Base-by-base conservation (phyloP, 64 coral and sea anemone genomes). In the Orbicella faveolata region DNA sequence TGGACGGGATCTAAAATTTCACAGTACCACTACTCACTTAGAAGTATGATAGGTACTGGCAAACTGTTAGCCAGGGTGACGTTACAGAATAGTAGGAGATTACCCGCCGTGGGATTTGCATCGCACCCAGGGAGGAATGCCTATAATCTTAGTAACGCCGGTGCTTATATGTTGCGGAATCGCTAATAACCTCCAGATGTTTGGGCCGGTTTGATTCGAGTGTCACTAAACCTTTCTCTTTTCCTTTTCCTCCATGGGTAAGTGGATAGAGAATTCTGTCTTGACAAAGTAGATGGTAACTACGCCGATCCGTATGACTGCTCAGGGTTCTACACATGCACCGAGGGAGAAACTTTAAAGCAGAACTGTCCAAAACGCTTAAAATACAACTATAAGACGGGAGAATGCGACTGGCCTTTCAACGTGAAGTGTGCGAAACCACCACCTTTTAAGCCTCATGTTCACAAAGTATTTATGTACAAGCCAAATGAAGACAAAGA, bases 221-320 rank as follows among this genome's bases (percentile, higher is more conserved):
- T 26, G 67, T 25, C 10, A 25, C 21, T 26, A 9, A 23, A 11
- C n/a, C 21, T 57, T 3, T 20, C 18, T 26, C 4, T 61, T 25
- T 80, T 25, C 6, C 76, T 21, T 52, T 78, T 52, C 76, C 44
- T 7, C 11, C 21, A n/a, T 39, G 18, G 26, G 14, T 12, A 11
- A 70, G 64, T 54, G 39, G 82, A 85, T 30, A 72, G 53, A 52
- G 82, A 25, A 21, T 85, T 85, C 82, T 85, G 82, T 36, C 15
- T 85, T 14, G 65, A 85, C 9, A 72, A 65, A 85, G 2, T 20
- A 2, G 72, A 52, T 53, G 82, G 82, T 16, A 85, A 68, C 41
- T 85, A 85, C 82, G 23, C 64, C 25, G 82, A 85, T 26, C 82
- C 82, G 14, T 85, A 85, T 14, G 82, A 85, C 82, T 85, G 82